Conservation (phyloP, 1,140 invertebrate species). For the Lordiphosa stackelbergi region DNA sequence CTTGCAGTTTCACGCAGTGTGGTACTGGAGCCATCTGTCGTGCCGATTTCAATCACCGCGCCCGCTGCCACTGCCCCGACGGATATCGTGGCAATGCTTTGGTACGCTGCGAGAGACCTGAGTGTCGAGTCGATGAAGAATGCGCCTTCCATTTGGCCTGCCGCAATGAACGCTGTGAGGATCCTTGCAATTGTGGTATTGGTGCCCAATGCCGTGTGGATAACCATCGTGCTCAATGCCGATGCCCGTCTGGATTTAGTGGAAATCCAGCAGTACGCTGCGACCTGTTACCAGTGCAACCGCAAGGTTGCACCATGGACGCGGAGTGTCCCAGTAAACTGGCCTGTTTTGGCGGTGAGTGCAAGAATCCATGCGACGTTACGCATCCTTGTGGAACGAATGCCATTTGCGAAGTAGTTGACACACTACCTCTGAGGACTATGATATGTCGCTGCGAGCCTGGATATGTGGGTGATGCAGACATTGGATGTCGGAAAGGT, state of each 20-base stretch:
- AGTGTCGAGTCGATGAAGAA: slow-evolving; percentile 85
- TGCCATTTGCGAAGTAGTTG: slow-evolving; percentile 88
- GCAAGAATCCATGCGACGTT: slow-evolving; percentile 89
- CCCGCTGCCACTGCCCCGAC: slow-evolving; percentile 88
- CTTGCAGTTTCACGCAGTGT: slow-evolving; percentile 88
- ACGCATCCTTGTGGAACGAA: slow-evolving; percentile 88
- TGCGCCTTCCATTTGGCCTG: slow-evolving; percentile 87
- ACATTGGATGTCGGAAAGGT: slow-evolving; percentile 87
- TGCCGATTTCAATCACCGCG: slow-evolving; percentile 84
- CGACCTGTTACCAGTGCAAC: slow-evolving; percentile 79
- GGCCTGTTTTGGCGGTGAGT: slow-evolving; percentile 88
- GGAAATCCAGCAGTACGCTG: slow-evolving; percentile 87
- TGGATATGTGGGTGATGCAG: slow-evolving; percentile 89
- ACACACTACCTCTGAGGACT: slow-evolving; percentile 90
- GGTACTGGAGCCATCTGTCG: slow-evolving; percentile 89
- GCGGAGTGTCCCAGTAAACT: slow-evolving; percentile 90
- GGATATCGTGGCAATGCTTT: slow-evolving; percentile 87
- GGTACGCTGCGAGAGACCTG: slow-evolving; percentile 85
- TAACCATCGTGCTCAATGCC: slow-evolving; percentile 86
- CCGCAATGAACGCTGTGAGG: slow-evolving; percentile 84
- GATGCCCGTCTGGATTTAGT: slow-evolving; percentile 88
- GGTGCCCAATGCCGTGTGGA: slow-evolving; percentile 87
- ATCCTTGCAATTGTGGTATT: slow-evolving; percentile 86
- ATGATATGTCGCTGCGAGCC: slow-evolving; percentile 91
- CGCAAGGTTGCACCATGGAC: slow-evolving; percentile 87